These are phyloP conservation scores for Vicugna pacos DNA, from an alignment of 2,113 vertebrate genomes.

Conservation along the genomic window DNA sequence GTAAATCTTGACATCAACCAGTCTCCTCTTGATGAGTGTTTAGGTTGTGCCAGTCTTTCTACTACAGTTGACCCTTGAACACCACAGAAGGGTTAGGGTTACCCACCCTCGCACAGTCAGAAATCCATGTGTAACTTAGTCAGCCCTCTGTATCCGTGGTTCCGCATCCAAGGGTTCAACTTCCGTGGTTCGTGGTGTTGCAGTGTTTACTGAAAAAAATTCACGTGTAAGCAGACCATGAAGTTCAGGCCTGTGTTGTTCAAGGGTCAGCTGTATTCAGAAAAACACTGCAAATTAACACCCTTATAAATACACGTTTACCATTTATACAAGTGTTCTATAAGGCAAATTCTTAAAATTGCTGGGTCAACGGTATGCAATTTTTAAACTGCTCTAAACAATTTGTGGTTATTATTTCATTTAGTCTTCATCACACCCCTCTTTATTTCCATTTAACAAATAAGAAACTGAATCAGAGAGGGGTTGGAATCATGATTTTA, in stretches of 20 bases:
- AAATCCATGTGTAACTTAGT: neutral
- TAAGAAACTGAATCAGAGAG: neutral
- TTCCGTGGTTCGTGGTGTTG: neutral
- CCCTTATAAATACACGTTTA: neutral
- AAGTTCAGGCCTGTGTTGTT: neutral
- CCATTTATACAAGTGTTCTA: neutral
- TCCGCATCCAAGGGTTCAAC: neutral
- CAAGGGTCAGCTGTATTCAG: neutral
- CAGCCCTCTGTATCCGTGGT: neutral
- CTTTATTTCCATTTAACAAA: neutral
- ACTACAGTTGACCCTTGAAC: neutral
- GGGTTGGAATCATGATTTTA: neutral
- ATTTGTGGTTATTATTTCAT: neutral
- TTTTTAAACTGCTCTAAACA: slow-evolving; percentile 34
- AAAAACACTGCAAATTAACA: neutral
- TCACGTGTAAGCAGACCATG: neutral
- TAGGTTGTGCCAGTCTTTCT: neutral
- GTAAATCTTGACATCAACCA: neutral
- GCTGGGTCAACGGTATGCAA: neutral
- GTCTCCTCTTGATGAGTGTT: neutral
- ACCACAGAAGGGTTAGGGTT: neutral
- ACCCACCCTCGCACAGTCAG: neutral
- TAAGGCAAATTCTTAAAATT: slow-evolving; percentile 20
- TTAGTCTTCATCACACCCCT: neutral
- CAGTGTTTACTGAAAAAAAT: neutral